A percentile compares a stretch with the other conserved stretches of the same genome.
Evolutionary conservation across 2,888 invertebrate species (phyloP).

Genomic region (Torymus texanus): DNA sequence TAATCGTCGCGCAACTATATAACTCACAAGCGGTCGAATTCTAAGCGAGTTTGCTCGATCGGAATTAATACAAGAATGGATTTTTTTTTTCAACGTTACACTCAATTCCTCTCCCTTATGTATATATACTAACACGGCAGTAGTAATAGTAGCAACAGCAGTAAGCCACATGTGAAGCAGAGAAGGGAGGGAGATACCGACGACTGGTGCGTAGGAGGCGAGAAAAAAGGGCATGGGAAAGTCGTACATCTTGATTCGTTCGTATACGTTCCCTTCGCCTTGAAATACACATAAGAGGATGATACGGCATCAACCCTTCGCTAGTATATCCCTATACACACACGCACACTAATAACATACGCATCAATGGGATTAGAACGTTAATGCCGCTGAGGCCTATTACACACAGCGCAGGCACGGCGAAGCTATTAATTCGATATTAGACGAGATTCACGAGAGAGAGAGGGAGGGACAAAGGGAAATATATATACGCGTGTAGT

Average conservation of each 20-base stretch:
- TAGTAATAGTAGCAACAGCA: too few species aligned
- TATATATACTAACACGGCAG: too few species aligned
- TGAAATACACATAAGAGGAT: neutral
- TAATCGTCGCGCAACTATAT: constrained; percentile 22
- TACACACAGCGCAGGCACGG: neutral
- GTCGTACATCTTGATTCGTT: constrained; percentile 3
- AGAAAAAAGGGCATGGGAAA: constrained; percentile 21
- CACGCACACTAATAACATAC: neutral
- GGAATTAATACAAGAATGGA: too few species aligned
- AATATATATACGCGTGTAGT: neutral
- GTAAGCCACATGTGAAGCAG: too few species aligned
- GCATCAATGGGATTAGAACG: neutral
- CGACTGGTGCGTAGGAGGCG: neutral
- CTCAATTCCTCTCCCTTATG: too few species aligned
- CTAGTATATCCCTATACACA: neutral
- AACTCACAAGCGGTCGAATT: too few species aligned
- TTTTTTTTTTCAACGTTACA: too few species aligned
- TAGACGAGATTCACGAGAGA: constrained; percentile 13
- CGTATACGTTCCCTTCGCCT: neutral
- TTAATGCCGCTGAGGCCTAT: constrained; percentile 6
- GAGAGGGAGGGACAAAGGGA: constrained; percentile 5
- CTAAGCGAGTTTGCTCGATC: too few species aligned
- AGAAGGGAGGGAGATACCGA: too few species aligned
- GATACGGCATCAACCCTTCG: constrained; percentile 6
- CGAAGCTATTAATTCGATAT: constrained; percentile 26